Percentiles rank a stretch among this genome's conserved stretches.
phyloP scores from a whole-genome alignment of 1,140 invertebrate genomes.

The Pentalonia nigronervosa region DNA sequence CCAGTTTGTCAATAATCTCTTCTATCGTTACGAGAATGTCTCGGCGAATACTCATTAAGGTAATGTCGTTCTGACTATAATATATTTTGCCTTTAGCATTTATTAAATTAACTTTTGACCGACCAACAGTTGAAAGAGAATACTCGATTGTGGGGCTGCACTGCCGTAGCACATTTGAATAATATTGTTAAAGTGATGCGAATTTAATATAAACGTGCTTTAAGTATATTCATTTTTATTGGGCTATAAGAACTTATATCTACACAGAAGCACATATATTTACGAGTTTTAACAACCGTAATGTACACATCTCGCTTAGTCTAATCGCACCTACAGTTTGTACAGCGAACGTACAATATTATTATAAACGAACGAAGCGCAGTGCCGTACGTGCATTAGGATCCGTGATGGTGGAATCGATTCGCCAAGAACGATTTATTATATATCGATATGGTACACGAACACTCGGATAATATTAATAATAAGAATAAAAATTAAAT shows the following conservation, averaged over 20 bases:
- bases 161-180: not conserved
- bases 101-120: conserved; percentile 1
- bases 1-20: not conserved
- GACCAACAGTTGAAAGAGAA: not conserved
- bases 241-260: not conserved
- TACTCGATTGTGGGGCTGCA: no score
- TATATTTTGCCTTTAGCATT: not conserved
- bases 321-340: not conserved
- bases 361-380: not conserved
- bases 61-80: not conserved
- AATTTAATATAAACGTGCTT: not conserved
- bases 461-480: not conserved
- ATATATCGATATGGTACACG: not conserved
- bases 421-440: not conserved
- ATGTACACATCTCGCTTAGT: not conserved
- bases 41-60: not conserved
- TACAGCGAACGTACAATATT: no score
- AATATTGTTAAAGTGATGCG: not conserved
- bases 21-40: not conserved
- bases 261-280: not conserved
- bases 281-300: not conserved
- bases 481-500: not conserved
- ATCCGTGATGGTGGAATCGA: not conserved
- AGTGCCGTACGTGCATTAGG: no score
- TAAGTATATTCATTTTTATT: not conserved